Conservation (phyloP, 1,140 invertebrate genomes). For the Zaprionus lachaisei region DNA sequence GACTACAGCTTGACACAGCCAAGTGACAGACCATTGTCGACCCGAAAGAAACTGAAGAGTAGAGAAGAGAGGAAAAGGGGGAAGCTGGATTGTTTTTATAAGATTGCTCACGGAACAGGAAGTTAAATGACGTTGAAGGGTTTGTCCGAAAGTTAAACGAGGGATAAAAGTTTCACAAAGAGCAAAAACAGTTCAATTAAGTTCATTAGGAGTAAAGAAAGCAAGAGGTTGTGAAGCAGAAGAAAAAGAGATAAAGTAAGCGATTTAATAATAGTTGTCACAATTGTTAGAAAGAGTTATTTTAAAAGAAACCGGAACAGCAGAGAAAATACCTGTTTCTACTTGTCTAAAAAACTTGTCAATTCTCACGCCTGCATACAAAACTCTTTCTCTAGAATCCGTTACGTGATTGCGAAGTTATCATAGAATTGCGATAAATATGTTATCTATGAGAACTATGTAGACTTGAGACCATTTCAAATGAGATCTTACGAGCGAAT, state of each 20-base stretch:
- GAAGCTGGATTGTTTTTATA: constrained; percentile 3
- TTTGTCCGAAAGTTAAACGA: constrained; percentile 4
- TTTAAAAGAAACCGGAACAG: background rate
- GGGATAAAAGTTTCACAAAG: background rate
- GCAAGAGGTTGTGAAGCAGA: background rate
- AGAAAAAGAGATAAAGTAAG: background rate
- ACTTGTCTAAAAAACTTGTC: background rate
- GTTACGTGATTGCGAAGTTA: constrained; percentile 49
- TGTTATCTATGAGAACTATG: background rate
- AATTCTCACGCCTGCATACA: constrained; percentile 8
- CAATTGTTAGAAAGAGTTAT: background rate
- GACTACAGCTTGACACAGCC: constrained; percentile 45
- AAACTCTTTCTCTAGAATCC: constrained; percentile 1
- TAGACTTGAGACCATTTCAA: background rate
- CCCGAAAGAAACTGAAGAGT: background rate
- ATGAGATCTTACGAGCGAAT: background rate
- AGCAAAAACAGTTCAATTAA: constrained; percentile 6
- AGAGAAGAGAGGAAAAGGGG: too few relatives aligned
- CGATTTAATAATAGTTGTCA: too few relatives aligned
- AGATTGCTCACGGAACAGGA: constrained; percentile 18
- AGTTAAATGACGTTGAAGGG: constrained; percentile 20
- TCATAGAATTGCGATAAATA: constrained; percentile 28
- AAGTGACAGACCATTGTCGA: constrained; percentile 34
- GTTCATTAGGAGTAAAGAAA: background rate
- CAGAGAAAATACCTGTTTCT: constrained; percentile 1